Evolutionary conservation across 2,888 invertebrate species (phyloP), one percentile per base, ranked within the genome.

Genomic region (Dynastes hyllus): DNA sequence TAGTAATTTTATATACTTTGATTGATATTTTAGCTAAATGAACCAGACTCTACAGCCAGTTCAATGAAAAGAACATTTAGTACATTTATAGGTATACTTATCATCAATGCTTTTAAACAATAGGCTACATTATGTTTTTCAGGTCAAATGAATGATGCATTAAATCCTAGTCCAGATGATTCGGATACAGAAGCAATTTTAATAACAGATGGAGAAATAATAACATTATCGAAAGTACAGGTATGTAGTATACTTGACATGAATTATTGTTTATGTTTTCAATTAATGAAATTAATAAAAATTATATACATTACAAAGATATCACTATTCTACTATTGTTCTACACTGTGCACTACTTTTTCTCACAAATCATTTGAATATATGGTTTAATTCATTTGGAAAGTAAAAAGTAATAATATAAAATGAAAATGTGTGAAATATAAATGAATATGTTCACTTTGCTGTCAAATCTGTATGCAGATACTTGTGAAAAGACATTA

Each of bases 1-100:
- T 40, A 40, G 6, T 45, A 45, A 11, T 45, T 71, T 67, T 29
- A 69, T 53, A 29, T 66, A 63, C 71, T 22, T 22, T 70, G 67
- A 45, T 80, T 78, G 40, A 76, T 77, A 81, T 89, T 90, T 67
- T 87, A 94, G 94, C 89, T 94, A 86, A 93, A 94, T 85, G 93
- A 92, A 83, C 92, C 93, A 65, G 92, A 93, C 85, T 93, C 94
- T n/a, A 91, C 94, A 53, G 94, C 93, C 2, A 93, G 92, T 87
- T 92, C 91, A 3, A 93, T 94, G 91, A 94, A 94, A 87, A 92
- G 93, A 86, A 94, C 94, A 84, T 90, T 95, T 66, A 94, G 94
- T 87, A 92, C 91, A 82, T 94, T 94, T 86, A 91, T 94, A 84
- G 93, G 92, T 92, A 87, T 88, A 87, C 77, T 65, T 65, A 32